Base-by-base conservation (phyloP, 2,113 vertebrate genomes). In the Papio anubis region DNA sequence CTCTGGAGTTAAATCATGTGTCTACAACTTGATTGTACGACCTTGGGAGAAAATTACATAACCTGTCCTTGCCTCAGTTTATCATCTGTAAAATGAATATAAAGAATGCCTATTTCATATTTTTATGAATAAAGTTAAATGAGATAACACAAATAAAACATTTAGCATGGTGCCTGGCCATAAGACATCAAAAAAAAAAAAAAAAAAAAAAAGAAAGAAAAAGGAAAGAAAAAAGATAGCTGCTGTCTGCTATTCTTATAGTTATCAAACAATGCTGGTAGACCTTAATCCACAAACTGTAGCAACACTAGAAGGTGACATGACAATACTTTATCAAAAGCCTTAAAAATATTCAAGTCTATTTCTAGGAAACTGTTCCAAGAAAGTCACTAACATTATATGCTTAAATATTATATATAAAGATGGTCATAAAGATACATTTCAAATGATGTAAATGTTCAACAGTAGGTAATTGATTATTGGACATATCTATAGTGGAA, bases 391-490 rank as follows among this genome's bases (percentile, higher is more conserved):
- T 48, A 35, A 81, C 9, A 72, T 43, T 45, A 43, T 30, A 5
- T 73, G 4, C 8, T 52, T 27, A 73, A 83, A 45, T 9, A 78
- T 48, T 32, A 76, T 59, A 16, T 55, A 12, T 43, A 85, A 70
- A 38, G n/a, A 78, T 16, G 23, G 5, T 88, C n/a, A 61, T 76
- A 25, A 94, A 87, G 87, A 89, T 38, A 64, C 66, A 94, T 79
- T 66, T 21, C 25, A n/a, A 78, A 48, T 79, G n/a, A 94, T 96
- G 94, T 97, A 78, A 85, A 45, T 84, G 10, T 50, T 80, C 32
- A 88, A 59, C 35, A 79, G 73, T 14, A 57, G 21, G 8, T 90
- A 61, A 40, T 59, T 76, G 21, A 78, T 93, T 40, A 81, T 40
- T 40, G 4, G 32, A 25, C 17, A 70, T 45, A 6, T 43, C 64